These are phyloP conservation scores for Automeris io DNA, from an alignment of 2,888 invertebrate genomes.

Conservation along the genomic window DNA sequence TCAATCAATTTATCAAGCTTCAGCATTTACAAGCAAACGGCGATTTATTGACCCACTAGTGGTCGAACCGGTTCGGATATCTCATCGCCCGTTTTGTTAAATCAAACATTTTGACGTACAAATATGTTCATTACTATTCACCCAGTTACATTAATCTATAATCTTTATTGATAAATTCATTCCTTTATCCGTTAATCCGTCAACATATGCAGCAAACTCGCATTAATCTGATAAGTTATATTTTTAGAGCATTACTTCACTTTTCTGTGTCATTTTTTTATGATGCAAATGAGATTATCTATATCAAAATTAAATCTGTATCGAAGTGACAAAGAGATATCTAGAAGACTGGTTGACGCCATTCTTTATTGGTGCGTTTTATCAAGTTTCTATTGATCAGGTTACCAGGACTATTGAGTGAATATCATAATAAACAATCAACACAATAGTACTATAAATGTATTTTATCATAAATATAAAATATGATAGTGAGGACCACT, in stretches of 20 bases:
- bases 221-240: conserved; percentile 14
- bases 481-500: too few species aligned
- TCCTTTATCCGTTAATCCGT: conserved; percentile 1
- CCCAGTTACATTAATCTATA: conserved; percentile 1
- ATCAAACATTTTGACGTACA: conserved; percentile 15
- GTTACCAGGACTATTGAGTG: too few species aligned
- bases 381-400: too few species aligned
- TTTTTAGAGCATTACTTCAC: conserved; percentile 12
- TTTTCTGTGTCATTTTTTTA: conserved; percentile 20
- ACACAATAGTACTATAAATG: too few species aligned
- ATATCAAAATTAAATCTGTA: conserved; percentile 9
- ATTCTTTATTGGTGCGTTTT: background rate
- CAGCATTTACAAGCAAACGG: conserved; percentile 37
- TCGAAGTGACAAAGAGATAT: background rate
- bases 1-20: conserved; percentile 69
- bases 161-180: background rate
- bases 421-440: too few species aligned
- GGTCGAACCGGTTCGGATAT: conserved; percentile 44
- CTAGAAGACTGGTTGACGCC: conserved; percentile 1
- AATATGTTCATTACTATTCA: conserved; percentile 4
- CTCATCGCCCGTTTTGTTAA: conserved; percentile 47
- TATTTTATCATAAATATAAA: too few species aligned
- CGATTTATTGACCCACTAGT: conserved; percentile 57
- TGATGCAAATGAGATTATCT: conserved; percentile 20
- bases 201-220: background rate